phyloP scores from a whole-genome alignment of 2,888 invertebrate genomes.

The Clostera curtula region DNA sequence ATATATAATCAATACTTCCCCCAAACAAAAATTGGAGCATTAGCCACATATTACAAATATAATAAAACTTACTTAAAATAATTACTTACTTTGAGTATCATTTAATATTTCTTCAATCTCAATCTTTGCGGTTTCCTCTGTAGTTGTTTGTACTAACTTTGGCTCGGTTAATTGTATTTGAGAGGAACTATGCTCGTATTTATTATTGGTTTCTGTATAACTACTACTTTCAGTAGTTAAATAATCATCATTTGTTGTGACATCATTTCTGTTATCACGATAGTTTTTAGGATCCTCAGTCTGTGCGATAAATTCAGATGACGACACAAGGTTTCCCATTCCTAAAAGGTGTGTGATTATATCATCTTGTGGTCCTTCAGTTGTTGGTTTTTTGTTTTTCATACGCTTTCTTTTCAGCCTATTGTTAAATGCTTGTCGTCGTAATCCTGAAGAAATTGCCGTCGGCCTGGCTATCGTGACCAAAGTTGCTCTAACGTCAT shows the following conservation, averaged over 20 bases:
- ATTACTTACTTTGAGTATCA: constrained; percentile 67
- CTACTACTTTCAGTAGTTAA: constrained; percentile 39
- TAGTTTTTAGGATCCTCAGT: constrained; percentile 34
- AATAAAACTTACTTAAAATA: constrained; percentile 1
- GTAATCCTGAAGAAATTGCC: constrained; percentile 36
- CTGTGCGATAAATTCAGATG: constrained; percentile 56
- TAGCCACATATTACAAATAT: too few species aligned
- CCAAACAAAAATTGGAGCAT: too few species aligned
- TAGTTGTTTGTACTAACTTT: constrained; percentile 25
- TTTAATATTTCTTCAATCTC: constrained; percentile 81
- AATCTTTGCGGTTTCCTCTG: constrained; percentile 69
- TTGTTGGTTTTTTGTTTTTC: constrained; percentile 45
- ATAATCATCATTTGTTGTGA: constrained; percentile 46
- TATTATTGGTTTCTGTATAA: constrained; percentile 22
- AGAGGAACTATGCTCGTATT: too few species aligned
- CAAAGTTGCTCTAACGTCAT: constrained; percentile 26
- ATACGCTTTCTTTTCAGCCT: constrained; percentile 52
- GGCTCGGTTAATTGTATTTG: constrained; percentile 24
- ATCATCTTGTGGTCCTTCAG: constrained; percentile 52
- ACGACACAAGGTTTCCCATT: constrained; percentile 51
- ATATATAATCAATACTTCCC: too few species aligned
- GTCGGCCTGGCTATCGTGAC: constrained; percentile 27
- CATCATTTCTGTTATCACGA: constrained; percentile 22
- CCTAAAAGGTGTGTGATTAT: constrained; percentile 46
- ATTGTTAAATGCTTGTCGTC: constrained; percentile 49